Conservation (phyloP, 30 jellyfish, hydroid and myxozoan species). For the Aurelia coerulea region DNA sequence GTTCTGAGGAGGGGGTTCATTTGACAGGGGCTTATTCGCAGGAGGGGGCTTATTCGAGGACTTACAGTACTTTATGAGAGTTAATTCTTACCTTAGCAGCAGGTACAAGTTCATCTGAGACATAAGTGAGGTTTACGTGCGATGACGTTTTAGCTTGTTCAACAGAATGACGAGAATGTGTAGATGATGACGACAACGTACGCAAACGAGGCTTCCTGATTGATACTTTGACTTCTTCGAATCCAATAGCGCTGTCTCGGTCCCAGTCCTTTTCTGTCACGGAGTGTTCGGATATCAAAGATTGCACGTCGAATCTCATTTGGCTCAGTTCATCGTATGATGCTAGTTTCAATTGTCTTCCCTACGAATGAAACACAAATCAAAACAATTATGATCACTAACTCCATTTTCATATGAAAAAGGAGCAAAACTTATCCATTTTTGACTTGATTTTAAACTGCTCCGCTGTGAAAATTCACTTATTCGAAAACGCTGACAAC, state of each 20-base stretch:
- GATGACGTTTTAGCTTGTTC: conserved; percentile 24
- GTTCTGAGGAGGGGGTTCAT: no score
- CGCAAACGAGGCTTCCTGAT: conserved; percentile 34
- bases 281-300: conserved; percentile 46
- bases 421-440: not conserved
- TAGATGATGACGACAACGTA: conserved; percentile 12
- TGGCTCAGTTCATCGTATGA: conserved; percentile 45
- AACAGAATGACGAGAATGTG: not conserved
- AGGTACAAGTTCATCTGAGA: conserved; percentile 4
- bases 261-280: conserved; percentile 64
- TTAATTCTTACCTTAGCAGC: not conserved
- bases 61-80: no score
- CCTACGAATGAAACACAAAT: conserved; percentile 16
- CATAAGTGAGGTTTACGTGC: conserved; percentile 15
- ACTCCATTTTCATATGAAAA: not conserved
- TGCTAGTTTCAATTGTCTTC: conserved; percentile 49
- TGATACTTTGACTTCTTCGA: conserved; percentile 35
- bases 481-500: not conserved
- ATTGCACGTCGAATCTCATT: conserved; percentile 59
- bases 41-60: no score
- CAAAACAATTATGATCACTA: not conserved
- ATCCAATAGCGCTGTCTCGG: conserved; percentile 46
- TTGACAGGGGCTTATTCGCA: no score
- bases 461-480: not conserved
- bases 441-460: not conserved